Evolutionary conservation across 2,113 vertebrate species (phyloP), one percentile per base, ranked within the genome.

Genomic region (Aspidoscelis tigris): DNA sequence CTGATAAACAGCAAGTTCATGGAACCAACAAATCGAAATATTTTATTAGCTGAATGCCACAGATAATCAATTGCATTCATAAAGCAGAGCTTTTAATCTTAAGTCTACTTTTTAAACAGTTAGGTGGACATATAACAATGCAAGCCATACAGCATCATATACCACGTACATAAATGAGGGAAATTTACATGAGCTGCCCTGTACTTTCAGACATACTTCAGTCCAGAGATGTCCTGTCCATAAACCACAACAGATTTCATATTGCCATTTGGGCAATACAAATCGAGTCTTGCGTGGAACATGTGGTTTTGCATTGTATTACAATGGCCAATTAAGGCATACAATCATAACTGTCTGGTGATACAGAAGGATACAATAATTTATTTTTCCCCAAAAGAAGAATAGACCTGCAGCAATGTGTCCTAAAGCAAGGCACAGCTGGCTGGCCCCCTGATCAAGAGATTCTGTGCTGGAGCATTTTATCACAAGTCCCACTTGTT

Each of bases 1-100:
- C 47, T 83, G 78, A 89, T 79, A 90, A 89, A 81, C 71, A 18
- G 61, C 76, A 89, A 85, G 73, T 79, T 86, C 41, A 80, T 76
- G 66, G 8, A 86, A 80, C 66, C 80, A 90, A 66, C 0, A 88
- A 76, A 82, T 81, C 84, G 78, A 89, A 82, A 53, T 39, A 33
- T 44, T 85, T 88, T 78, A 83, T 74, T 82, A 50, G 14, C 26
- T 1, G 24, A 82, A 78, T 78, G 12, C 74, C 80, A 91, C 41
- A 47, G 14, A 89, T 76, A 90, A 84, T 61, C 73, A 86, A 50
- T 50, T 81, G 58, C 33, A 74, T 50, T 89, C 64, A 75, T 68
- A 79, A 16, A 41, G 65, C 65, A 22, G 11, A 65, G 43, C n/a
- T 84, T 79, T 79, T 61, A 82, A 71, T 66, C 55, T 68, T 61